Conservation (phyloP, 1,140 invertebrate genomes). For the Magallana gigas region DNA sequence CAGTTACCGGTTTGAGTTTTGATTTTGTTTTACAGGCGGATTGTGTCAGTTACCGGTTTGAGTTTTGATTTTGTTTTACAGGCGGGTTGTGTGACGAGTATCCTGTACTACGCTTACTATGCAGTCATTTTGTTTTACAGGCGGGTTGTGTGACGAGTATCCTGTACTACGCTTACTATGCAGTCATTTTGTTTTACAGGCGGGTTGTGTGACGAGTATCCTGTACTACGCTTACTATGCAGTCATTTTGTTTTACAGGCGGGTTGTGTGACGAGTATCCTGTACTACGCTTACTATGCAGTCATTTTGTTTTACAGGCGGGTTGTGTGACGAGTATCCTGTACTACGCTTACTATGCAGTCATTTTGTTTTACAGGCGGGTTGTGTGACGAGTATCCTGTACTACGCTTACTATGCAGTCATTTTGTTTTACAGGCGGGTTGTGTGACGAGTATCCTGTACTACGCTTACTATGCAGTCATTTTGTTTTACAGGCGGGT, state of each 20-base stretch:
- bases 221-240: constrained; percentile 36
- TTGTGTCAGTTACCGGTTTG: too few species aligned
- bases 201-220: not conserved
- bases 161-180: constrained; percentile 32
- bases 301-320: constrained; percentile 16
- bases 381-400: not conserved
- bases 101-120: constrained; percentile 34
- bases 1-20: not conserved
- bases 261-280: not conserved
- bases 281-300: constrained; percentile 37
- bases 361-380: constrained; percentile 15
- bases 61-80: constrained; percentile 29
- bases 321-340: not conserved
- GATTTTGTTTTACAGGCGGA: constrained; percentile 13
- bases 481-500: constrained; percentile 12
- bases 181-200: constrained; percentile 18
- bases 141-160: not conserved
- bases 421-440: constrained; percentile 10
- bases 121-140: constrained; percentile 21
- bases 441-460: not conserved
- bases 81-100: not conserved
- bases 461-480: constrained; percentile 27
- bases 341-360: constrained; percentile 30
- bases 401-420: constrained; percentile 35
- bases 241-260: constrained; percentile 17